Base-by-base conservation (phyloP, 2,888 invertebrate species). In the Epinotia nisella region DNA sequence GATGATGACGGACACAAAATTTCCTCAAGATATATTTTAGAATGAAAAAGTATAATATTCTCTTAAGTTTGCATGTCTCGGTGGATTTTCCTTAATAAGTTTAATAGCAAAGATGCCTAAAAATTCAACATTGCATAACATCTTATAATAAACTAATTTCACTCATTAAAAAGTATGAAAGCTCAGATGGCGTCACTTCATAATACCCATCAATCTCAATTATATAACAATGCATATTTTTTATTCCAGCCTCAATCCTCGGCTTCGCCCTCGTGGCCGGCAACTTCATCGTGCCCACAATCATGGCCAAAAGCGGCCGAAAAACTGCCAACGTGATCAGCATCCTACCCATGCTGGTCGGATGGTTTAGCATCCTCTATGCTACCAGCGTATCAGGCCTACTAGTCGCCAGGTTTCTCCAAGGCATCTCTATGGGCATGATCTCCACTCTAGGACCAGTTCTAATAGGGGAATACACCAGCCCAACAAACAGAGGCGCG, bases 261-360 rank as follows among this genome's bases (percentile, higher is more conserved):
- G 89, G 88, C 9, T 85, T 91, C 68, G 85, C 89, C 0, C 78
- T 90, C 1, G 80, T 90, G 11, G 78, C 83, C 0, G 89, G 90
- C 1, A 90, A 89, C 80, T 86, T 88, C 77, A 82, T 86, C 55
- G 81, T 88, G 0, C 87, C 88, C 0, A 82, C 85, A 3, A 78
- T 95, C 24, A 94, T 95, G 92, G 94, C 94, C 24, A 90, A 88
- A 75, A 87, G 91, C 68, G 95, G 95, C 3, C 87, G 95, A 17
- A 93, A 91, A 78, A 85, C 85, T 0, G 92, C 94, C 13, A 92
- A 94, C 76, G 78, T 94, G 10, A 76, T 92, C 59, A 88, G 92
- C 61, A 90, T 92, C 68, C 79, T 93, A 2, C 90, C 94, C 0
- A 89, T 90, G 59, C 80, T 94, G 9, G 60, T 91, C 10, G 95